These are phyloP conservation scores for Apocrypta bakeri DNA, from an alignment of 1,140 invertebrate species.

Conservation along the genomic window DNA sequence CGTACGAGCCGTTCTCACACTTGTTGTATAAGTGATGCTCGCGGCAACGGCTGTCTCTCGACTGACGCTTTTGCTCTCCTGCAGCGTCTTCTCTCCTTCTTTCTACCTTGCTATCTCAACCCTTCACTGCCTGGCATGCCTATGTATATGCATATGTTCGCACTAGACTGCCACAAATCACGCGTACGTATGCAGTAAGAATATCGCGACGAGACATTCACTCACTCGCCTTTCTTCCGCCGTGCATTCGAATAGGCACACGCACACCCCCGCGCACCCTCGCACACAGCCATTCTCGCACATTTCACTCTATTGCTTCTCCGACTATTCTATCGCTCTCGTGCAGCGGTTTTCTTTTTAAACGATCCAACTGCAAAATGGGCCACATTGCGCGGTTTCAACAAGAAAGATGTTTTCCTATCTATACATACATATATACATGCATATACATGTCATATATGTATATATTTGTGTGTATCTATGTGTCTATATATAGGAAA, in stretches of 20 bases:
- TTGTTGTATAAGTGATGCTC: constrained; percentile 35
- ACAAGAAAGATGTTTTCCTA: no score
- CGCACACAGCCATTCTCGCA: no score
- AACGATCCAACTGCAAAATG: neutral
- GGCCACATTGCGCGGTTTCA: no score
- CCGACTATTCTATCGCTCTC: neutral
- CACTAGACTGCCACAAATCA: neutral
- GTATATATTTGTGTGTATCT: no score
- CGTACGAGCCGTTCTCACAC: no score
- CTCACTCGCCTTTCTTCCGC: neutral
- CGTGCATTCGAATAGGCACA: neutral
- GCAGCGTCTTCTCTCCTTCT: neutral
- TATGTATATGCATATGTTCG: neutral
- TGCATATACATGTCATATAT: no score
- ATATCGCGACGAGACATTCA: neutral
- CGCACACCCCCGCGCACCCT: no score
- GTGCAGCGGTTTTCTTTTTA: neutral
- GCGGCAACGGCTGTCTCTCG: neutral
- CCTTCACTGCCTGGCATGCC: neutral
- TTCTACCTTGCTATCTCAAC: no score
- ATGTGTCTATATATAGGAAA: no score
- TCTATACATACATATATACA: no score
- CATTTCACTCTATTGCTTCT: neutral
- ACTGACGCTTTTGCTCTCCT: neutral
- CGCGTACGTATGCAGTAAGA: neutral